Evolutionary conservation across 37 sponge, comb jelly and placozoan genomes (phyloP), one percentile per base, ranked within the genome.

Genomic region (Ianthella basta): DNA sequence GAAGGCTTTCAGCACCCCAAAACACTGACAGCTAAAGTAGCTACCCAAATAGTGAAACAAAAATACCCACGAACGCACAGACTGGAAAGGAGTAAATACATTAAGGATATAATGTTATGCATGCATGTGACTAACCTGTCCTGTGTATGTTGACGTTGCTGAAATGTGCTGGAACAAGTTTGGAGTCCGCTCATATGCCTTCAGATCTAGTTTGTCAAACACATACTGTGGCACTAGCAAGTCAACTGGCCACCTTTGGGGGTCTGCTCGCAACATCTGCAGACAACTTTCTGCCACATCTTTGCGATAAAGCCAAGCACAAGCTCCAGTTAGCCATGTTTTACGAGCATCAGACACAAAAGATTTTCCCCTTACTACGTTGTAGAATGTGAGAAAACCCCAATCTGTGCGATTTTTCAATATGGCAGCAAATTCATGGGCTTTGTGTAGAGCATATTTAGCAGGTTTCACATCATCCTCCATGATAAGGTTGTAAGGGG

Each of bases 101-200:
- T n/a, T n/a, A 44, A 44, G 50, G 8, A 44, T 44, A 8, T 8
- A 44, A 44, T 10, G 8, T 44, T 10, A 8, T 44, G 50, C n/a
- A n/a, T 57, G 23, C 15, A 1, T 36, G 5, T 19, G 20, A 84
- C 84, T 84, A 32, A 84, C 84, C 19, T 69, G 27, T 21, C 72
- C 84, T 40, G 33, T 25, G 53, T 84, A 84, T 15, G 72, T 72
- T 37, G 84, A 84, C 29, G 12, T 33, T 25, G 38, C 57, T 29
- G 66, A 63, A 23, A 84, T 70, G 53, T 85, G 86, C 44, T 85
- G 86, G 64, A 85, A 85, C 21, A 85, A 50, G 64, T 85, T 85
- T 61, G 86, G 86, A 12, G 79, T 37, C 55, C 86, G 21, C 34
- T 85, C 86, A 39, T 77, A 85, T 0, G 59, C 50, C 0, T 14